Percentiles rank a stretch among this genome's conserved stretches.
Evolutionary conservation across 64 coral and sea anemone genomes (phyloP).

Genomic region (Anthopleura sola): DNA sequence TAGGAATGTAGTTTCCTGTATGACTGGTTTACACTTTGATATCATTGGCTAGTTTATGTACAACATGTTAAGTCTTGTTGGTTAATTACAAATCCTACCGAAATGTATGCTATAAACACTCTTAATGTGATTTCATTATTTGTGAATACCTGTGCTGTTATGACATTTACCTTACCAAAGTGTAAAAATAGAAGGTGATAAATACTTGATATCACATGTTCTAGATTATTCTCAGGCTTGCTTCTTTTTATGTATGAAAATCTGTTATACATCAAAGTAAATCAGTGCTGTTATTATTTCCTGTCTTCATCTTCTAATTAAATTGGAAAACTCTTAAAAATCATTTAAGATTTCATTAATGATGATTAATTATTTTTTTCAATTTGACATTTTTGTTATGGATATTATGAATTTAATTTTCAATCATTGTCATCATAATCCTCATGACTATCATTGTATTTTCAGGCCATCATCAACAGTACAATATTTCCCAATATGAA

Average conservation of each 20-base stretch:
- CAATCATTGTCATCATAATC: too few species aligned
- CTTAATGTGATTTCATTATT: not conserved
- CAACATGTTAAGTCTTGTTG: not conserved
- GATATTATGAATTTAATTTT: not conserved
- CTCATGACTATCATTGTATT: not conserved
- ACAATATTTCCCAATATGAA: constrained; percentile 91
- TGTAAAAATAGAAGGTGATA: not conserved
- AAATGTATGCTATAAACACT: not conserved
- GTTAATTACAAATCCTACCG: too few species aligned
- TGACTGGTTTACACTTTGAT: not conserved
- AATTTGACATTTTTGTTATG: not conserved
- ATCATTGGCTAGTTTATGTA: not conserved
- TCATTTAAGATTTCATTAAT: too few species aligned
- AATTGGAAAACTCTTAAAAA: not conserved
- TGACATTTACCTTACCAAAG: not conserved
- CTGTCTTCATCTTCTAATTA: not conserved
- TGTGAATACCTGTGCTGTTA: not conserved
- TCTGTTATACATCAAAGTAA: not conserved
- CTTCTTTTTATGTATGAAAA: too few species aligned
- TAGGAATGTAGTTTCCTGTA: too few species aligned
- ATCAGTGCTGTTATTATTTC: not conserved
- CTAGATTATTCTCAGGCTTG: not conserved
- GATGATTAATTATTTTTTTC: too few species aligned
- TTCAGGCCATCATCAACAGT: constrained; percentile 93
- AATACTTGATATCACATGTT: not conserved